Base-by-base conservation (phyloP, 2,113 vertebrate genomes). In the Pterocles gutturalis region DNA sequence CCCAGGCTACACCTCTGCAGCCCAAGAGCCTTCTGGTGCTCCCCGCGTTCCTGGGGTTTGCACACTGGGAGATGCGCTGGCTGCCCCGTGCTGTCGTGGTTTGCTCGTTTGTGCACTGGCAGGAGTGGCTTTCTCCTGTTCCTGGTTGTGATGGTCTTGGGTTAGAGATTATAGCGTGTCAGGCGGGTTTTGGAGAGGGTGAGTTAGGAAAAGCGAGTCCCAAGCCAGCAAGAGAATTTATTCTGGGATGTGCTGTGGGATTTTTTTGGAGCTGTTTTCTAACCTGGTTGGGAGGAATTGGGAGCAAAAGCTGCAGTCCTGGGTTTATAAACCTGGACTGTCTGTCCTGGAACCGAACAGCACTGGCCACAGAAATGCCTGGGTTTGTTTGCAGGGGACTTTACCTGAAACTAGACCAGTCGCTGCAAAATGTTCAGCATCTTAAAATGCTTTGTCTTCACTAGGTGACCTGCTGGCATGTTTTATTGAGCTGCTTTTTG, bases 401-500 rank as follows among this genome's bases (percentile, higher is more conserved):
- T 28, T 1, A 19, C 34, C 1, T 4, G 1, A 13, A 61, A 11
- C 46, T 26, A 24, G 6, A n/a, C 7, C 28, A 21, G 62, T 19
- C 9, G 4, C 33, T 4, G 13, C 29, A 55, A 18, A 83, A 20
- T 4, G 4, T 11, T 28, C 72, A 53, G 38, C 7, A 4, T 7
- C 64, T 31, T 9, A 1, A 55, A 49, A 21, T 4, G 4, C 26
- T 45, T 3, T 0, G 1, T 34, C 58, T 34, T 77, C 4, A 4
- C 3, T 8, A 0, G 18, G 75, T 8, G 61, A 36, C 26, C 54
- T 76, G 43, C 53, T 46, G 49, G 26, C 11, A 2, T 8, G 22
- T 64, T 57, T 34, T 51, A 2, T 11, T 6, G 34, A 51, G 33
- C n/a, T 82, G 19, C 4, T 14, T 15, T 5, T 31, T 22, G 25